Conservation (phyloP, 2,113 vertebrate genomes). For the Nibea albiflora region DNA sequence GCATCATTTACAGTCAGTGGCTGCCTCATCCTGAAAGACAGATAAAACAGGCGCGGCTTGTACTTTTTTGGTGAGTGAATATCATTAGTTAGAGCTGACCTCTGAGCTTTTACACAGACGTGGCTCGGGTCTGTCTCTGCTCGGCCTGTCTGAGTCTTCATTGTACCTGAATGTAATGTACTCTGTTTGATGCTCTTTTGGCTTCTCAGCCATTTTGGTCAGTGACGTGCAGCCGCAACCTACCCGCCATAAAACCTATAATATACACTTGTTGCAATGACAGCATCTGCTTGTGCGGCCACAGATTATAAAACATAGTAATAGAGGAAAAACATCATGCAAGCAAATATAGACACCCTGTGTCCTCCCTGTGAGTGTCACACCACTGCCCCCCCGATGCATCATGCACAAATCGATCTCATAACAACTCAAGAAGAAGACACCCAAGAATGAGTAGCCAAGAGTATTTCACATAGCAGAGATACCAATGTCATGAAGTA, state of each 20-base stretch:
- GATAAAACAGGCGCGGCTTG: neutral
- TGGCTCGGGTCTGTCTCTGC: neutral
- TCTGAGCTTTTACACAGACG: constrained; percentile 5
- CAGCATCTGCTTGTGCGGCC: constrained; percentile 9
- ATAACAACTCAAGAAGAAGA: too few species aligned
- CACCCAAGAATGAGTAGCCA: neutral
- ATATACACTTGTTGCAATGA: constrained; percentile 25
- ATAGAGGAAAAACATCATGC: neutral
- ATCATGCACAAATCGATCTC: neutral
- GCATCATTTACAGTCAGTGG: neutral
- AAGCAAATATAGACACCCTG: constrained; percentile 27
- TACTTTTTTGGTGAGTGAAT: neutral
- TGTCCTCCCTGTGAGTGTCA: neutral
- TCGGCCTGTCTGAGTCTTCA: neutral
- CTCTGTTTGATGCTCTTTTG: constrained; percentile 7
- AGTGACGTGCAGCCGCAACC: constrained; percentile 19
- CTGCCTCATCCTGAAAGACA: neutral
- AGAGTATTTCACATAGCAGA: neutral
- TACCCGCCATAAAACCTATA: constrained; percentile 18
- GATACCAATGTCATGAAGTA: too few species aligned
- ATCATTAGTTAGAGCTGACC: neutral
- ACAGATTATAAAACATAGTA: constrained; percentile 30
- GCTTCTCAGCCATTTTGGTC: constrained; percentile 30
- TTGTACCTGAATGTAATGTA: neutral
- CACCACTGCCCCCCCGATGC: neutral